Conservation (phyloP, 2,888 invertebrate genomes). For the Catocala fraxini region DNA sequence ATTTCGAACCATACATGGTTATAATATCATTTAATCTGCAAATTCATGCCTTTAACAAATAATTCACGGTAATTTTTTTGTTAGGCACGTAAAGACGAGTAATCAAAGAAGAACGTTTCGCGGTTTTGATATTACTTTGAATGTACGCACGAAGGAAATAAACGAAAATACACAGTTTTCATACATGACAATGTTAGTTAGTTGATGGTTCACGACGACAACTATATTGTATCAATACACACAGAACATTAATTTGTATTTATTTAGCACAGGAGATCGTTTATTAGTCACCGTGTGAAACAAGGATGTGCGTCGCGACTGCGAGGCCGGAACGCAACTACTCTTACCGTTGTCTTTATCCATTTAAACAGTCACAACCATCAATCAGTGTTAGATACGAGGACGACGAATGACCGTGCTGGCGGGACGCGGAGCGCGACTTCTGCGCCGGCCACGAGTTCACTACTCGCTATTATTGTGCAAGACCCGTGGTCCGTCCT, state of each 20-base stretch:
- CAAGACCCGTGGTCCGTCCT: slow-evolving; percentile 78
- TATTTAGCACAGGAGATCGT: slow-evolving; percentile 30
- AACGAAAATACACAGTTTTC: too few relatives aligned
- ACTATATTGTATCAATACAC: slow-evolving; percentile 12
- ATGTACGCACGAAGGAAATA: too few relatives aligned
- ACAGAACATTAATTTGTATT: slow-evolving; percentile 30
- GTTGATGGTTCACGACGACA: slow-evolving; percentile 25
- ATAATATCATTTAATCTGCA: too few relatives aligned
- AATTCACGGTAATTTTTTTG: too few relatives aligned
- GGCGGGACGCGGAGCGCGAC: slow-evolving; percentile 46
- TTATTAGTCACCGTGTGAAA: slow-evolving; percentile 24
- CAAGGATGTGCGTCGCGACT: slow-evolving; percentile 25
- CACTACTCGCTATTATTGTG: slow-evolving; percentile 80
- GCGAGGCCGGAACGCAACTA: slow-evolving; percentile 19
- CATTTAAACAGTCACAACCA: slow-evolving; percentile 50
- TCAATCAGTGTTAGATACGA: slow-evolving; percentile 41
- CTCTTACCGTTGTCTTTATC: slow-evolving; percentile 58
- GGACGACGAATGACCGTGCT: slow-evolving; percentile 36
- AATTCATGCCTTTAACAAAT: too few relatives aligned
- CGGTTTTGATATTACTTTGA: too few relatives aligned
- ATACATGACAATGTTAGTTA: slow-evolving; percentile 33
- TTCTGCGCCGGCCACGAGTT: slow-evolving; percentile 58
- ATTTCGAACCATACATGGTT: too few relatives aligned
- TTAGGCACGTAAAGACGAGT: too few relatives aligned
- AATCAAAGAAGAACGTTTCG: too few relatives aligned